A percentile compares a stretch with the other conserved stretches of the same genome.
phyloP scores from a whole-genome alignment of 2,888 invertebrate genomes.

The Melolontha melolontha region DNA sequence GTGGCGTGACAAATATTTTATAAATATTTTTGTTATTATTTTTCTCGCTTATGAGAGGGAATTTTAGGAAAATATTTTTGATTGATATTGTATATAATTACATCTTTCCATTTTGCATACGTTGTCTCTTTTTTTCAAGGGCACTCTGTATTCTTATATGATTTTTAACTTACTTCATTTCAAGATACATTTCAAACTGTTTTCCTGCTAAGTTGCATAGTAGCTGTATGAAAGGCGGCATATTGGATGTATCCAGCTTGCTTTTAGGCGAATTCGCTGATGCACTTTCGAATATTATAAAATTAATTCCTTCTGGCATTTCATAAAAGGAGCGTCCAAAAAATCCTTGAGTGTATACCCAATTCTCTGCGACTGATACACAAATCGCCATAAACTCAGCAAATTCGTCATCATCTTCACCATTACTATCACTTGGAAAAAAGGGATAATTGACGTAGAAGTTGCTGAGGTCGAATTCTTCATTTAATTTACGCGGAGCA shows the following conservation, averaged over 20 bases:
- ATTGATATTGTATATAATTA: too few relatives aligned
- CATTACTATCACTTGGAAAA: neutral
- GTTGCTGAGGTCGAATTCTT: constrained; percentile 1
- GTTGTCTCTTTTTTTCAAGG: too few relatives aligned
- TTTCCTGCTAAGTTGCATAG: neutral
- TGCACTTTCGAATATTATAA: neutral
- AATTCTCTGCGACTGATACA: neutral
- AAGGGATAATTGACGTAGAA: constrained; percentile 22
- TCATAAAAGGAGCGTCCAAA: neutral
- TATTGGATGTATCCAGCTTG: too few relatives aligned
- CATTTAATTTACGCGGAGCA: neutral
- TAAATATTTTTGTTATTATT: too few relatives aligned
- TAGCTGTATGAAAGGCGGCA: neutral
- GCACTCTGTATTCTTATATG: too few relatives aligned
- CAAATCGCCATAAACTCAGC: constrained; percentile 10
- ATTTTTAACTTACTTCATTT: neutral
- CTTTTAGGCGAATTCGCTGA: neutral
- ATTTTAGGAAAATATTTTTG: too few relatives aligned
- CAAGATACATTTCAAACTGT: neutral
- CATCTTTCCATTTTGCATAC: too few relatives aligned
- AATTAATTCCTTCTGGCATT: neutral
- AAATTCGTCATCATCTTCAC: neutral
- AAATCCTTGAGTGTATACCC: neutral
- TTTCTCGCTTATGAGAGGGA: too few relatives aligned
- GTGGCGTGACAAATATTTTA: too few relatives aligned